phyloP scores from a whole-genome alignment of 1,140 invertebrate genomes.

The Trissolcus basalis region DNA sequence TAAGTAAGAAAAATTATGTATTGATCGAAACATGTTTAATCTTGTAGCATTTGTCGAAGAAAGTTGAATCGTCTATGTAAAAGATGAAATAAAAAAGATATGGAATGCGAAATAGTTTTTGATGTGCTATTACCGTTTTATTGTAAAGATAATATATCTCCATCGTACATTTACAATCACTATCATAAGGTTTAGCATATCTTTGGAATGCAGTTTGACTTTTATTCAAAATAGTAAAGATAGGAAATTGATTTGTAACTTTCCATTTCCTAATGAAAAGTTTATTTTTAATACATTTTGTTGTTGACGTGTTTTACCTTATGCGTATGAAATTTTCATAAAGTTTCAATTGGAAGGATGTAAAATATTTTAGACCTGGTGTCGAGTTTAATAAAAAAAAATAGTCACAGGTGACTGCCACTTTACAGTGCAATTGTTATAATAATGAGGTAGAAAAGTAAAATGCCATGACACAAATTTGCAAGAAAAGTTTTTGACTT shows the following conservation, averaged over 20 bases:
- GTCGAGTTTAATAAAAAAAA: too few relatives aligned
- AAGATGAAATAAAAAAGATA: conserved; percentile 50
- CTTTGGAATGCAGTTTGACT: conserved; percentile 28
- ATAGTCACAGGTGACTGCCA: not conserved
- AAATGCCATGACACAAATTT: conserved; percentile 34
- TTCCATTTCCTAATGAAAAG: too few relatives aligned
- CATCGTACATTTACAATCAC: conserved; percentile 34
- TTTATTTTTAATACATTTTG: too few relatives aligned
- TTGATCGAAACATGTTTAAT: conserved; percentile 40
- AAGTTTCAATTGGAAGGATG: too few relatives aligned
- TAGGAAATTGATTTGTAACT: conserved; percentile 13
- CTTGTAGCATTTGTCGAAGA: conserved; percentile 30
- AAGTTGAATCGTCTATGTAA: conserved; percentile 31
- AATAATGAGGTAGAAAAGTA: conserved; percentile 6
- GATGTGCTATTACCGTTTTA: conserved; percentile 50
- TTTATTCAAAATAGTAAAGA: conserved; percentile 39
- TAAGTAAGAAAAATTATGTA: conserved; percentile 28
- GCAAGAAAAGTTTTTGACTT: conserved; percentile 33
- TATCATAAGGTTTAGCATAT: conserved; percentile 35
- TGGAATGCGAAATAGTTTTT: conserved; percentile 46
- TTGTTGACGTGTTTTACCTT: too few relatives aligned
- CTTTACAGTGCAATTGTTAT: not conserved
- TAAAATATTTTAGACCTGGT: too few relatives aligned
- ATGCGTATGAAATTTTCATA: too few relatives aligned
- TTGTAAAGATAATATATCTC: conserved; percentile 41